Evolutionary conservation across 2,888 invertebrate genomes (phyloP), one percentile per base, ranked within the genome.

Genomic region (Cistogaster globosa): DNA sequence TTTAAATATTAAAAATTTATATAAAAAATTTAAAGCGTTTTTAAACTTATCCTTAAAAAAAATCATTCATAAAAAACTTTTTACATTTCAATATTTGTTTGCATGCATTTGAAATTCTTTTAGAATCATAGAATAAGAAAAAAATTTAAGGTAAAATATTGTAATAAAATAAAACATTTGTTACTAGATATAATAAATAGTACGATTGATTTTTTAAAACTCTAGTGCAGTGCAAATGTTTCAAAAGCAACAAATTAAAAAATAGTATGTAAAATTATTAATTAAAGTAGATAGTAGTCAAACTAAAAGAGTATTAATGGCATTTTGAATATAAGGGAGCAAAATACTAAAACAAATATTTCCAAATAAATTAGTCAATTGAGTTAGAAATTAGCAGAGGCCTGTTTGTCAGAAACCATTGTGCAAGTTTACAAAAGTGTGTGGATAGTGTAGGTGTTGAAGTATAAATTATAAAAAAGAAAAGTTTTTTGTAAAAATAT

Each of bases 401-500:
- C 67, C 71, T 69, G 78, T 67, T 42, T 85, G 68, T 78, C 85
- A 75, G 45, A 74, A 85, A 77, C 81, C 77, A 81, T 48, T 53
- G 85, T 85, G 85, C 85, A 81, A 82, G 65, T 81, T 60, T 72
- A 62, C 45, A 75, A 63, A 62, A 84, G 65, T 62, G 81, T 75
- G 71, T 67, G 74, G 71, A 65, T 67, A 22, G 79, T 86, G 71
- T 75, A 55, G 36, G 60, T 78, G 62, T 75, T 55, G 42, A 45
- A 71, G 76, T 71, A 71, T 60, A 51, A 26, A 83, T 69, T 75
- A 77, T 78, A 71, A 53, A 79, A 51, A 83, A 63, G 84, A 22
- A 84, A 79, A 32, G 32, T 7, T 32, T 32, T 3, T 32, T 84
- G 80, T 83, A 86, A 88, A 87, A 72, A 83, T 87, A 85, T 79